phyloP scores from a whole-genome alignment of 2,113 vertebrate species.

The Pteropus alecto region DNA sequence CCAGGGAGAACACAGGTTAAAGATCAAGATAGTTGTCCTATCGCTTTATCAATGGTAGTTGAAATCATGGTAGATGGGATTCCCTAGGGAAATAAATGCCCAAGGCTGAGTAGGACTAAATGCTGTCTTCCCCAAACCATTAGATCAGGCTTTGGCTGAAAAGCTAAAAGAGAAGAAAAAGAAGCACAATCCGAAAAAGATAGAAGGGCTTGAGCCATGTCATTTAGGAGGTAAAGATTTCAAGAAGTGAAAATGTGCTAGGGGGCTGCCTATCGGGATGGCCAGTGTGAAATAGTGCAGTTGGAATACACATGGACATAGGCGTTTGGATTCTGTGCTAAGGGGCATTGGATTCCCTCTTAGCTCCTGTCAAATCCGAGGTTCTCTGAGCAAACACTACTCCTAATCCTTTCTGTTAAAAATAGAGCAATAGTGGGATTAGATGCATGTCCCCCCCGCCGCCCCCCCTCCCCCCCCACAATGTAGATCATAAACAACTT shows the following conservation, averaged over 20 bases:
- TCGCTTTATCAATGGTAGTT: accelerated
- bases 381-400: not conserved
- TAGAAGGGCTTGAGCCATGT: not conserved
- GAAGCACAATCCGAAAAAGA: not conserved
- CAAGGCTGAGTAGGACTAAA: too few species aligned
- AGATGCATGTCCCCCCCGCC: not conserved
- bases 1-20: not conserved
- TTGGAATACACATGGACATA: accelerated
- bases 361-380: not conserved
- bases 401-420: not conserved
- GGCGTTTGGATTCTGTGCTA: not conserved
- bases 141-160: not conserved
- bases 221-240: not conserved
- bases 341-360: not conserved
- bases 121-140: not conserved
- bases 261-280: too few species aligned
- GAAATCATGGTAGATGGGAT: not conserved
- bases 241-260: not conserved
- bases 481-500: not conserved
- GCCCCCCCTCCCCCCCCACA: not conserved
- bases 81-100: not conserved
- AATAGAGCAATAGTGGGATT: not conserved
- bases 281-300: accelerated
- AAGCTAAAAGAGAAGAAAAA: not conserved
- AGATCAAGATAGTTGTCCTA: not conserved